These are phyloP conservation scores for human (Homo sapiens) DNA, from an alignment of 2,113 vertebrate genomes.

Conservation along the genomic window DNA sequence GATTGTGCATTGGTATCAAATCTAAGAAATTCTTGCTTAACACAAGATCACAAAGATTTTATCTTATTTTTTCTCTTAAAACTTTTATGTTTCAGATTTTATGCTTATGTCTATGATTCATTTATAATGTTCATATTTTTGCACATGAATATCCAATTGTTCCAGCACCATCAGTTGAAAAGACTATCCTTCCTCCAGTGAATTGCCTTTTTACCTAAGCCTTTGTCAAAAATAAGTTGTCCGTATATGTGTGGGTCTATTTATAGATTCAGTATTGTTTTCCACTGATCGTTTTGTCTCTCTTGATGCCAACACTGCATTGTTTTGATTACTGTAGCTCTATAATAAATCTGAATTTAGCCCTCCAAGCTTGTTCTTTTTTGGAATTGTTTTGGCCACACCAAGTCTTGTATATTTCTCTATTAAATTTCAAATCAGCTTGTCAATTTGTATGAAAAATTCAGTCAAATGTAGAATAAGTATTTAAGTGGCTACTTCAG, in stretches of 20 bases:
- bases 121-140: not conserved
- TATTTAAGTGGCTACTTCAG: not conserved
- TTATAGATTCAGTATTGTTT: slow-evolving; percentile 5
- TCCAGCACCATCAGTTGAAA: not conserved
- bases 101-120: not conserved
- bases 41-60: not conserved
- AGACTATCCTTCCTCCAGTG: not conserved
- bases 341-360: not conserved
- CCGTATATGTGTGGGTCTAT: not conserved
- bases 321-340: not conserved
- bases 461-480: not conserved
- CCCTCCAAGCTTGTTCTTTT: not conserved
- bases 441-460: not conserved
- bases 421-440: not conserved
- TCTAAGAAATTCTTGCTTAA: not conserved
- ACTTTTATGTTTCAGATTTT: slow-evolving; percentile 9
- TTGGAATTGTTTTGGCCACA: not conserved
- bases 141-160: not conserved
- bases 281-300: not conserved
- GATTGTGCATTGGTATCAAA: not conserved
- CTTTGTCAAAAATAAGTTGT: not conserved
- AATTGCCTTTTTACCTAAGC: not conserved
- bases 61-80: not conserved
- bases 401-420: slow-evolving; percentile 21
- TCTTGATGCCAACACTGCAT: not conserved